Percentiles rank a stretch among this genome's conserved stretches.
Conservation (phyloP, 2,113 vertebrate genomes). For the Pipa parva region DNA sequence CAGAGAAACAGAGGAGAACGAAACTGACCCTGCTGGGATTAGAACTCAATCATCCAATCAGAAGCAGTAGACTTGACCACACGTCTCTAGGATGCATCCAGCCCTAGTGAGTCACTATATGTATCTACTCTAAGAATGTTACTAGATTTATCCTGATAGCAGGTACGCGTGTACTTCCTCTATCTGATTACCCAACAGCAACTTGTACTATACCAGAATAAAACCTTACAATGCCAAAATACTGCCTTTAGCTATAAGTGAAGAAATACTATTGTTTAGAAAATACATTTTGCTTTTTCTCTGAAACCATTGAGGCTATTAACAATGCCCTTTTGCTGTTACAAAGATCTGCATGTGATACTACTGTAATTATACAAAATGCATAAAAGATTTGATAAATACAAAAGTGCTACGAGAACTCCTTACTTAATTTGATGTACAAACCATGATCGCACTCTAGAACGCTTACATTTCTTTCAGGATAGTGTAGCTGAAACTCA, state of each 20-base stretch:
- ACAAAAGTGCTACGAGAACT: constrained; percentile 42
- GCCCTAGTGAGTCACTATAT: no score
- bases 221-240: no score
- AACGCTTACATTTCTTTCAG: neutral
- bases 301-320: constrained; percentile 34
- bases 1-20: no score
- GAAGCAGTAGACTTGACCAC: no score
- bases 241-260: fast-evolving
- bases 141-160: no score
- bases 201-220: no score
- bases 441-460: constrained; percentile 19
- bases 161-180: no score
- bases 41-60: no score
- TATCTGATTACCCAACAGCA: no score
- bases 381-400: constrained; percentile 44
- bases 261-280: constrained; percentile 5
- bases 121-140: no score
- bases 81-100: no score
- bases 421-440: constrained; percentile 6
- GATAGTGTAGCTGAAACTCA: neutral
- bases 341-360: constrained; percentile 40
- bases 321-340: neutral
- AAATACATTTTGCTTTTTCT: constrained; percentile 1
- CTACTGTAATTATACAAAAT: constrained; percentile 44
- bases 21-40: no score